Percentiles rank a stretch among this genome's conserved stretches.
phyloP scores from a whole-genome alignment of 64 coral and sea anemone species.

The Stichodactyla mertensii region DNA sequence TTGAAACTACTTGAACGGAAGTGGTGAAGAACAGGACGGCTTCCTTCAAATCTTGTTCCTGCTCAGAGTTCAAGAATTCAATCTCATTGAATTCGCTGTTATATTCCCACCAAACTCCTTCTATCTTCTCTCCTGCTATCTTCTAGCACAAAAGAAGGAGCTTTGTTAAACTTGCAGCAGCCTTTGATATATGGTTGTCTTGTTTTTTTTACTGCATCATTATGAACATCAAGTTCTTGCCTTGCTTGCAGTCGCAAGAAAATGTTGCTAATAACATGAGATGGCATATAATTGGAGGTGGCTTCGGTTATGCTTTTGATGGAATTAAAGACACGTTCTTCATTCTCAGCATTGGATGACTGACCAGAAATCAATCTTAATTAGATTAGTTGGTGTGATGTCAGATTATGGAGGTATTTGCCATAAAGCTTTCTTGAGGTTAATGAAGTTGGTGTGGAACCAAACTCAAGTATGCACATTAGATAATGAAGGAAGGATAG shows the following conservation, averaged over 20 bases:
- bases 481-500: conserved; percentile 22
- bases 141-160: conserved; percentile 2
- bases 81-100: conserved; percentile 30
- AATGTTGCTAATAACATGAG: too few relatives aligned
- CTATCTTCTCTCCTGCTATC: too few relatives aligned
- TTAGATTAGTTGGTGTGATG: conserved; percentile 27
- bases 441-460: conserved; percentile 11
- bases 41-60: not conserved
- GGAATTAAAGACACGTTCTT: too few relatives aligned
- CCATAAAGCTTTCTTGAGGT: conserved; percentile 66
- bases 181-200: conserved; percentile 12
- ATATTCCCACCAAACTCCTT: conserved; percentile 43
- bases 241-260: too few relatives aligned
- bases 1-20: too few relatives aligned
- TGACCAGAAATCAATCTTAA: not conserved
- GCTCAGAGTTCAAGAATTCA: conserved; percentile 20
- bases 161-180: not conserved
- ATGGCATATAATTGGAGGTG: too few relatives aligned
- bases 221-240: too few relatives aligned
- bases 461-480: conserved; percentile 21
- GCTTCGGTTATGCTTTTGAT: too few relatives aligned
- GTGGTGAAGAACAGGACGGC: not conserved
- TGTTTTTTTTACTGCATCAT: not conserved
- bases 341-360: too few relatives aligned
- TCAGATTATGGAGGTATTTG: conserved; percentile 43